Percentiles rank a stretch among this genome's conserved stretches.
phyloP scores from a whole-genome alignment of 2,113 vertebrate species.

The Ascaphus truei region DNA sequence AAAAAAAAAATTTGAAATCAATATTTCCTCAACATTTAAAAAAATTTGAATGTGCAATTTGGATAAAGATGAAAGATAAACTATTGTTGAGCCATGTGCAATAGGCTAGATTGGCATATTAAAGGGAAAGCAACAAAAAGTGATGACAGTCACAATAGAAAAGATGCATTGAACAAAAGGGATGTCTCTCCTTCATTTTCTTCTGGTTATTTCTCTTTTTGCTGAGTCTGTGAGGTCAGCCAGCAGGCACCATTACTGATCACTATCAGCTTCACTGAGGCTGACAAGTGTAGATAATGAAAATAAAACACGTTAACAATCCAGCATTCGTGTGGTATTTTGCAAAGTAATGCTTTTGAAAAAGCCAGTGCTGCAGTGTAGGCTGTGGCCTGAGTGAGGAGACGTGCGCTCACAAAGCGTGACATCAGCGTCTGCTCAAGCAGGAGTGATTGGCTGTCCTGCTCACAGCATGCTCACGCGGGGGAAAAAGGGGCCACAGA shows the following conservation, averaged over 20 bases:
- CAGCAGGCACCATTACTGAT: neutral
- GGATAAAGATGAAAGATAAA: no score
- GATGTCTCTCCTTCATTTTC: neutral
- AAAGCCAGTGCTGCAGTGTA: neutral
- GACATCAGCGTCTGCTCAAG: no score
- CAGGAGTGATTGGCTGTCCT: no score
- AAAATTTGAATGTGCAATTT: no score
- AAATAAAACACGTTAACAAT: constrained; percentile 4
- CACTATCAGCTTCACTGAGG: neutral
- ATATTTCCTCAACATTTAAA: no score
- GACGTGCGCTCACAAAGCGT: no score
- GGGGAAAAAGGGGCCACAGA: no score
- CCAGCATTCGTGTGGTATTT: neutral
- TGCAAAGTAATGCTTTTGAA: neutral
- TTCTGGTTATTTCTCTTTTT: constrained; percentile 14
- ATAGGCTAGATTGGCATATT: no score
- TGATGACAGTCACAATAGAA: neutral
- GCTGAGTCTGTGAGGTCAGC: constrained; percentile 11
- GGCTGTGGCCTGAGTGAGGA: no score
- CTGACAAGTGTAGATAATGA: constrained; percentile 11
- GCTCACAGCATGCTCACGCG: no score
- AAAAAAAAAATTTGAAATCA: no score
- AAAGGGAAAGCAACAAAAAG: neutral
- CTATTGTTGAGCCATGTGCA: no score
- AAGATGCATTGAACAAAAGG: neutral